Conservation (phyloP, 2,113 vertebrate species). For the Dasyurus viverrinus region DNA sequence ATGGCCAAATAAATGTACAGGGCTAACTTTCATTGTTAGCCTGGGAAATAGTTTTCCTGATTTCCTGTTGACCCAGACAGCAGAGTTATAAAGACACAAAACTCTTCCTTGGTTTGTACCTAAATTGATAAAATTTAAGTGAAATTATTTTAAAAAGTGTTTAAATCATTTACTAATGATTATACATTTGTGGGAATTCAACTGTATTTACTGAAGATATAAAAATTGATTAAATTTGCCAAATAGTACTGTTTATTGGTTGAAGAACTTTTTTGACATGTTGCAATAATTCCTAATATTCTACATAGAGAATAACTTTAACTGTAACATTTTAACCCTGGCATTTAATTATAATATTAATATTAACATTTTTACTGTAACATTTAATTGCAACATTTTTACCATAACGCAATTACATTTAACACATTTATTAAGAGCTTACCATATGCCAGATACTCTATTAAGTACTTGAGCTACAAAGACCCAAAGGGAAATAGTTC, state of each 20-base stretch:
- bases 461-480: neutral
- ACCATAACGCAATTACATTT: neutral
- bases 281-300: conserved; percentile 22
- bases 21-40: conserved; percentile 44
- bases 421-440: neutral
- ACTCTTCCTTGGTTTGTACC: conserved; percentile 49
- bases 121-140: conserved; percentile 49
- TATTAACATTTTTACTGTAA: neutral
- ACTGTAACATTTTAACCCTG: neutral
- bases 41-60: conserved; percentile 1
- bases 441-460: neutral
- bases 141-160: conserved; percentile 13
- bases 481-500: neutral
- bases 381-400: neutral
- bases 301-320: conserved; percentile 19
- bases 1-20: neutral
- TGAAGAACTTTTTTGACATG: neutral
- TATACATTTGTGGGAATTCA: conserved; percentile 2
- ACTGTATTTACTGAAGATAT: conserved; percentile 25
- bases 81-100: neutral
- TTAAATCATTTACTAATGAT: conserved; percentile 3
- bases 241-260: neutral
- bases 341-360: neutral
- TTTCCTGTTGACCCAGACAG: conserved; percentile 2
- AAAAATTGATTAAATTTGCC: conserved; percentile 12